These are phyloP conservation scores for Ctenochaetus hawaiiensis DNA, from an alignment of 2,797 vertebrate species.

Conservation along the genomic window DNA sequence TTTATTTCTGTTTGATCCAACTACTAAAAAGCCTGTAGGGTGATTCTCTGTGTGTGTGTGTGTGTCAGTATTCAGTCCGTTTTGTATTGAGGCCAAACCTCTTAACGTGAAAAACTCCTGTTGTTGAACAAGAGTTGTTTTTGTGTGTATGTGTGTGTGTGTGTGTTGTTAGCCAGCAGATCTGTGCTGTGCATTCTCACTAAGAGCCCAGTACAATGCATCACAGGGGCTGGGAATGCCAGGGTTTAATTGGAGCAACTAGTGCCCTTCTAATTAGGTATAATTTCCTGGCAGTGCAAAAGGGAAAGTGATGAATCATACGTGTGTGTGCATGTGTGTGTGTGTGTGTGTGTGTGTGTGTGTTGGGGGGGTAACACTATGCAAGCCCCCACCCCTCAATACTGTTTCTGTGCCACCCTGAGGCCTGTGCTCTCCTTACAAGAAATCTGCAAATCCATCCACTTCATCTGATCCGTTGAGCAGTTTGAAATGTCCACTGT, in stretches of 20 bases:
- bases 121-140: conserved; percentile 31
- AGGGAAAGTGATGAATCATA: conserved; percentile 20
- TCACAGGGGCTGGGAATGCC: conserved; percentile 76
- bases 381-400: background rate
- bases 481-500: conserved; percentile 22
- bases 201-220: conserved; percentile 68
- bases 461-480: conserved; percentile 26
- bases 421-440: conserved; percentile 26
- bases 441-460: conserved; percentile 45
- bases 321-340: background rate
- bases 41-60: conserved; percentile 35
- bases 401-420: conserved; percentile 3
- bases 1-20: conserved; percentile 54
- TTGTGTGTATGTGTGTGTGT: conserved; percentile 13
- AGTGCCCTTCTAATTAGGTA: conserved; percentile 82
- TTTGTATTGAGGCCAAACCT: conserved; percentile 50
- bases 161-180: conserved; percentile 26
- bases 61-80: conserved; percentile 43
- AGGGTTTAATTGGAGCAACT: conserved; percentile 81
- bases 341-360: conserved; percentile 3
- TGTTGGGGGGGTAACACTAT: background rate
- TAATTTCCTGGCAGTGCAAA: conserved; percentile 82
- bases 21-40: conserved; percentile 42
- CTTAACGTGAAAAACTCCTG: conserved; percentile 43
- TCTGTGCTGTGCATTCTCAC: conserved; percentile 44